Percentiles rank a stretch among this genome's conserved stretches.
Evolutionary conservation across 2,113 vertebrate genomes (phyloP).

Genomic region (Sphyrna mokarran): DNA sequence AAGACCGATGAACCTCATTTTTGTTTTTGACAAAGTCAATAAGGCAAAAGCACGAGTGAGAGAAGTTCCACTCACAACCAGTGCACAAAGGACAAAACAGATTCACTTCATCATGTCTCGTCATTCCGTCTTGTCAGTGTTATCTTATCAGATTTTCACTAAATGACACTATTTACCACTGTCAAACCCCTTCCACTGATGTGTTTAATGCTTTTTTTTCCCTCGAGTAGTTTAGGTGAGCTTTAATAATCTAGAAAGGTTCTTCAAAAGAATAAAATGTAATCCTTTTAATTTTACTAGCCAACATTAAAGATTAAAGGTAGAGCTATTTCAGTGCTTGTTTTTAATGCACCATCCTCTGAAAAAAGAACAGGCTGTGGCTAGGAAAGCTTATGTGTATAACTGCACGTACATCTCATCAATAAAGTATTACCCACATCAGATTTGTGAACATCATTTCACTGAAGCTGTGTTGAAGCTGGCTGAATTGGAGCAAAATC

Average conservation of each 20-base stretch:
- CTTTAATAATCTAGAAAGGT: not conserved
- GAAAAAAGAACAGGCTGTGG: not conserved
- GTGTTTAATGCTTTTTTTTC: slow-evolving; percentile 6
- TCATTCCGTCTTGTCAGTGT: not conserved
- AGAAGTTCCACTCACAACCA: not conserved
- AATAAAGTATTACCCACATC: not conserved
- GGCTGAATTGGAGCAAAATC: not conserved
- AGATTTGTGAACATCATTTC: not conserved
- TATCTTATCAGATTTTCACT: slow-evolving; percentile 30
- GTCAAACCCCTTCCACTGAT: not conserved
- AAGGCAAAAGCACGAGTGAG: not conserved
- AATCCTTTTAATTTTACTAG: not conserved
- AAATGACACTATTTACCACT: not conserved
- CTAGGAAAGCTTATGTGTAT: not conserved
- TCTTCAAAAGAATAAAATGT: not conserved
- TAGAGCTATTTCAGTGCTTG: not conserved
- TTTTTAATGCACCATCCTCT: not conserved
- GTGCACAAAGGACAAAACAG: not conserved
- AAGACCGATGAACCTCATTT: not conserved
- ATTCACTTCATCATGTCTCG: not conserved
- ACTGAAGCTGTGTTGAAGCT: not conserved
- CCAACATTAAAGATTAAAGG: not conserved
- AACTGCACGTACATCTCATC: not conserved
- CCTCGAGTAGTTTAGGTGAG: not conserved
- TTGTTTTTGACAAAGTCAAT: not conserved